Conservation (phyloP, 2,113 vertebrate species). For the Ceratotherium simum region DNA sequence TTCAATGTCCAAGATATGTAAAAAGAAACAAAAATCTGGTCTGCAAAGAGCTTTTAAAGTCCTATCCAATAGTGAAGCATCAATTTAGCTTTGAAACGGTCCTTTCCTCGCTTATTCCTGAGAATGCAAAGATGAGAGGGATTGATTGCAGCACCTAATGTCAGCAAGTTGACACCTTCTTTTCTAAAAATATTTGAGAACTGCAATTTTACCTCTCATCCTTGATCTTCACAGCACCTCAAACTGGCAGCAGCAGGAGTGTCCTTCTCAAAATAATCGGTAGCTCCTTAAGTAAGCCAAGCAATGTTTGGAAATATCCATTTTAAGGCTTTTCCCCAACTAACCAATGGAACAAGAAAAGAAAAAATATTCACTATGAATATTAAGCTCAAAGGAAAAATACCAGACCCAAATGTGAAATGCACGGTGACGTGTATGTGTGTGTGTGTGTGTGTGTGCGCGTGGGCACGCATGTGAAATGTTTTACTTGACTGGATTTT, state of each 20-base stretch:
- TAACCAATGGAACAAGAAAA: background rate
- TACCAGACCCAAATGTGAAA: background rate
- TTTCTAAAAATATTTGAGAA: background rate
- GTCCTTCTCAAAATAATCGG: background rate
- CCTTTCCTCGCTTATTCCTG: background rate
- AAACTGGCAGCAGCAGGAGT: background rate
- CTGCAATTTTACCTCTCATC: background rate
- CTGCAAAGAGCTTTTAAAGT: conserved; percentile 10
- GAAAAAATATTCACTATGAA: background rate
- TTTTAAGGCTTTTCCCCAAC: background rate
- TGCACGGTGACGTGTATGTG: too few relatives aligned
- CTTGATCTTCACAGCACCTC: background rate
- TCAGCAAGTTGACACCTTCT: background rate
- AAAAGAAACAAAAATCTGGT: conserved; percentile 1
- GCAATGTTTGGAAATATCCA: background rate
- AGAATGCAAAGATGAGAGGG: background rate
- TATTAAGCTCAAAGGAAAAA: background rate
- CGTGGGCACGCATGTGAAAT: background rate
- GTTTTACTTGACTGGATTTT: background rate
- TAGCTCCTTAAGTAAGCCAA: background rate
- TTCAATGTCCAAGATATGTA: background rate
- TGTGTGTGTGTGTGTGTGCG: background rate
- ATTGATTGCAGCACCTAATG: background rate
- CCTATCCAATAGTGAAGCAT: background rate
- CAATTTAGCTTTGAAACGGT: background rate